Conservation (phyloP, 2,113 vertebrate species). For the Merops nubicus region DNA sequence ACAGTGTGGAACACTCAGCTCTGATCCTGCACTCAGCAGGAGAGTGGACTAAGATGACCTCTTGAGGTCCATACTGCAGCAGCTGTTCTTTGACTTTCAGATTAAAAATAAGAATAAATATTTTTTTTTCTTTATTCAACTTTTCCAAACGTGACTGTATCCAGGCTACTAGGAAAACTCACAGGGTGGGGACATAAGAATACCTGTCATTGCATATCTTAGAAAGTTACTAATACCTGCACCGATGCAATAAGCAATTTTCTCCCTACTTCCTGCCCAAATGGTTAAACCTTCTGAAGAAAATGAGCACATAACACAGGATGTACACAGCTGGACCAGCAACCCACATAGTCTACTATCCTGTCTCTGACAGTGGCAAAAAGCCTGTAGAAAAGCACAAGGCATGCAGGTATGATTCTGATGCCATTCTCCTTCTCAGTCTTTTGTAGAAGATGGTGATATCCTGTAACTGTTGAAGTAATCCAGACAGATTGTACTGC, state of each 20-base stretch:
- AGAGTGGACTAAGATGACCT: neutral
- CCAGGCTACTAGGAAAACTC: neutral
- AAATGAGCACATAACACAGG: neutral
- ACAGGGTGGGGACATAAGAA: neutral
- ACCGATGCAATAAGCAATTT: neutral
- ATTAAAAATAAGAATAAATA: neutral
- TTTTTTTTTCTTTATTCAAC: neutral
- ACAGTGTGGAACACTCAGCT: neutral
- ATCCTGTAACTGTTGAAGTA: neutral
- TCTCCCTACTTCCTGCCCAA: neutral
- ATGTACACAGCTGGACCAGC: neutral
- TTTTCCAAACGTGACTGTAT: neutral
- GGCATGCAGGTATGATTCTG: neutral
- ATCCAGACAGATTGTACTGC: neutral
- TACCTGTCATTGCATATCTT: neutral
- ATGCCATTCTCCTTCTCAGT: fast-evolving
- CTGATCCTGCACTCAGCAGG: neutral
- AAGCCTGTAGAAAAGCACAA: neutral
- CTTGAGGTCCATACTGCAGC: neutral
- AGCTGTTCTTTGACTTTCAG: neutral
- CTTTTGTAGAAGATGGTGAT: neutral
- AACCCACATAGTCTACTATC: neutral
- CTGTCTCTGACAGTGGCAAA: neutral
- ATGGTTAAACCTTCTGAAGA: neutral
- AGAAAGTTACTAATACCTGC: neutral